A percentile compares a stretch with the other conserved stretches of the same genome.
Conservation (phyloP, 2,797 vertebrate genomes). For the Coilia nasus region DNA sequence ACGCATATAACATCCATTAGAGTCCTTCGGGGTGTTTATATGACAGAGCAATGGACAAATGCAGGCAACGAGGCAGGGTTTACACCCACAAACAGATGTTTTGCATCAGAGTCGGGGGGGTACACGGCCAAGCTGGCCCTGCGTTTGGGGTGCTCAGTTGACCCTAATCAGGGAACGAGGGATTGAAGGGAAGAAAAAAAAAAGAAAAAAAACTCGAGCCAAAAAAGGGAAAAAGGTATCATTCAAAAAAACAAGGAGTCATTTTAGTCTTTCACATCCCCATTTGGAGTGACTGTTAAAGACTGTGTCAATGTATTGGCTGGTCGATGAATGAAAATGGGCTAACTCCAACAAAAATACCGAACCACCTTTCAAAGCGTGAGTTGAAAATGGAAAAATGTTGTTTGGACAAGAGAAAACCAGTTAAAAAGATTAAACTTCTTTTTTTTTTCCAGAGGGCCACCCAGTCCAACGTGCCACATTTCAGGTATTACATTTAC, state of each 20-base stretch:
- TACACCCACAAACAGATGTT: constrained; percentile 57
- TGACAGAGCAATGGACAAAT: constrained; percentile 49
- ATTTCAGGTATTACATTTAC: constrained; percentile 53
- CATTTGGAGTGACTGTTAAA: constrained; percentile 42
- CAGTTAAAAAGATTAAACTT: constrained; percentile 28
- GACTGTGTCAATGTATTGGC: constrained; percentile 40
- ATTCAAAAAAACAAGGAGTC: constrained; percentile 16
- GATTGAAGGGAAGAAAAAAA: constrained; percentile 14
- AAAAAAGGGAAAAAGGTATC: constrained; percentile 42
- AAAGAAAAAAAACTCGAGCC: constrained; percentile 14
- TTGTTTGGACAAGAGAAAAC: constrained; percentile 45
- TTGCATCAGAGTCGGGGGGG: constrained; percentile 48
- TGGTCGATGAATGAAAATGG: constrained; percentile 54
- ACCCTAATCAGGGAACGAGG: constrained; percentile 55
- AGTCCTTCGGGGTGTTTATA: constrained; percentile 51
- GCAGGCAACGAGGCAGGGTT: constrained; percentile 48
- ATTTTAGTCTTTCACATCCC: constrained; percentile 32
- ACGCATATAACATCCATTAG: constrained; percentile 14
- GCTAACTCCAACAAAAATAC: constrained; percentile 46
- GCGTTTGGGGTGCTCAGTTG: constrained; percentile 52
- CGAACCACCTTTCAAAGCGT: constrained; percentile 59
- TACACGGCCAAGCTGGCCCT: constrained; percentile 41
- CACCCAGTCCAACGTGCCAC: constrained; percentile 55
- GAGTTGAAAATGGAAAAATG: constrained; percentile 49
- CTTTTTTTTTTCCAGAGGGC: constrained; percentile 47